Conservation (phyloP, 2,797 vertebrate genomes). For the Phrynocephalus vlangalii region DNA sequence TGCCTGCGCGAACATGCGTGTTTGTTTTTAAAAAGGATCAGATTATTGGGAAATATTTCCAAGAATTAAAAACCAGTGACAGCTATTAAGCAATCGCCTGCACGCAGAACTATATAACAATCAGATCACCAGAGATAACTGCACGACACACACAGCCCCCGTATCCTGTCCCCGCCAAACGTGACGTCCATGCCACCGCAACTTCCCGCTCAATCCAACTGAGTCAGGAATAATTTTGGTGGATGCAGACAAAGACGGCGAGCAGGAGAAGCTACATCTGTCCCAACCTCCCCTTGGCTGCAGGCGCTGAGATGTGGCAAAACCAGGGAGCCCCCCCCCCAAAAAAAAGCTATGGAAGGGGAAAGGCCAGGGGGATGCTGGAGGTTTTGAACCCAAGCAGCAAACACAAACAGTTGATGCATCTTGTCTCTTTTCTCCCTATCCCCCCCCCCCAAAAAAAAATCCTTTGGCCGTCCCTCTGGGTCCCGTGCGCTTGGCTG, state of each 20-base stretch:
- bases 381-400: background rate
- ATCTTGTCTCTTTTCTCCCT: background rate
- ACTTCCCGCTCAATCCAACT: background rate
- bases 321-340: background rate
- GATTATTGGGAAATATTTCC: background rate
- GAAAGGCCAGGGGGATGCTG: no score
- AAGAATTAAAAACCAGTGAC: background rate
- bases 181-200: background rate
- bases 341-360: background rate
- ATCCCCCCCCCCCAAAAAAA: background rate
- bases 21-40: no score
- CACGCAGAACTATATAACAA: background rate
- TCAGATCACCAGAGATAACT: background rate
- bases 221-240: constrained; percentile 30
- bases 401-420: no score
- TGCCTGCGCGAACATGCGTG: no score
- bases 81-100: background rate
- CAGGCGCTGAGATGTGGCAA: background rate
- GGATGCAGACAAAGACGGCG: background rate
- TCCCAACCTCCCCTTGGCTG: background rate
- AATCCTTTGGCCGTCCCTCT: background rate
- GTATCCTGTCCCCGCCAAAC: constrained; percentile 11
- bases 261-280: background rate
- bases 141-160: background rate
- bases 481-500: constrained; percentile 30